phyloP scores from a whole-genome alignment of 1,140 invertebrate genomes.

The Lasaia peninsularis region DNA sequence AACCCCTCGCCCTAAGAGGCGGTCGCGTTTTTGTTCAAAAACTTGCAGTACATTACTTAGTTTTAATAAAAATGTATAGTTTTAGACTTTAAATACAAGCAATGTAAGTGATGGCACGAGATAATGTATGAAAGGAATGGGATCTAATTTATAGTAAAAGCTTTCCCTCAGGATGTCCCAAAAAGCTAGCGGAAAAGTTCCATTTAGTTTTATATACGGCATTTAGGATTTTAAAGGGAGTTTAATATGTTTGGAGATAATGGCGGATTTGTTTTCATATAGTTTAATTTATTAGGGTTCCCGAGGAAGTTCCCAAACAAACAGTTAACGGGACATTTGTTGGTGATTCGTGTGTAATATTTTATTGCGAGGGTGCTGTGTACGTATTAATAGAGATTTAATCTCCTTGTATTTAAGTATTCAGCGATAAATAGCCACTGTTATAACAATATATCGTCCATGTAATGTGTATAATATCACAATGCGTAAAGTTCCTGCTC shows the following conservation, averaged over 20 bases:
- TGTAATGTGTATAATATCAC: too few species aligned
- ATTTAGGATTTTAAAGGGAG: constrained; percentile 10
- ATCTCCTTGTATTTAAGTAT: background rate
- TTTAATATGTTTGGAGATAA: constrained; percentile 8
- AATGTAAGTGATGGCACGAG: background rate
- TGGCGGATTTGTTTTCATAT: constrained; percentile 7
- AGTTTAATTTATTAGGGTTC: constrained; percentile 9
- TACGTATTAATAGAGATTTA: background rate
- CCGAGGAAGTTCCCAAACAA: background rate
- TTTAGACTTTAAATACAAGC: background rate
- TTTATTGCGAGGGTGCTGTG: background rate
- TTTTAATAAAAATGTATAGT: background rate
- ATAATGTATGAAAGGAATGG: background rate
- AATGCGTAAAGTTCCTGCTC: too few species aligned
- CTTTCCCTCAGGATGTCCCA: background rate
- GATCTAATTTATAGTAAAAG: constrained; percentile 11
- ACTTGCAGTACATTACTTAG: too few species aligned
- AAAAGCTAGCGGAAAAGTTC: constrained; percentile 5
- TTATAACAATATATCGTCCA: background rate
- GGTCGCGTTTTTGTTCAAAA: too few species aligned
- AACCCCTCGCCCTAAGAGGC: too few species aligned
- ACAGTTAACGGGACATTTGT: constrained; percentile 10
- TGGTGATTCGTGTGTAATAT: background rate
- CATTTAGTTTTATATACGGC: constrained; percentile 9
- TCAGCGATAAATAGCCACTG: background rate